Evolutionary conservation across 2,888 invertebrate species (phyloP).

Genomic region (Dolomedes plantarius): DNA sequence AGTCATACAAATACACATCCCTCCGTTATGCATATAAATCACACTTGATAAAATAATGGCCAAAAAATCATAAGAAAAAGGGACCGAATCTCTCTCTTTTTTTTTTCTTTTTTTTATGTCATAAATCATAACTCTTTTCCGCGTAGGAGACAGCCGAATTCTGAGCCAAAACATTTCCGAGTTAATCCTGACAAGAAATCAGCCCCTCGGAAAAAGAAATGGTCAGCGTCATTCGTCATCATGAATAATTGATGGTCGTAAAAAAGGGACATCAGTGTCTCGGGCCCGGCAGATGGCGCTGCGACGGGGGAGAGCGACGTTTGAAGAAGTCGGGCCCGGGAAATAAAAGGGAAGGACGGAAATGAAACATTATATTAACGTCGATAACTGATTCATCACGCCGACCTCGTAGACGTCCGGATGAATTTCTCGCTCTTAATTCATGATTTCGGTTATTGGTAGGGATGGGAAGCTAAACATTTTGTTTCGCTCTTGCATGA

Average conservation of each 20-base stretch:
- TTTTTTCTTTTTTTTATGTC: no score
- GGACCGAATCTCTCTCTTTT: not conserved
- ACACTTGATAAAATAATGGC: no score
- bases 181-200: not conserved
- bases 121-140: not conserved
- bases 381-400: no score
- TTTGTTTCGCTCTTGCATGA: no score
- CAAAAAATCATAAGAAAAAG: not conserved
- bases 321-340: no score
- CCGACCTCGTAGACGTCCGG: no score
- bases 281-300: not conserved
- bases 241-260: not conserved
- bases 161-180: not conserved
- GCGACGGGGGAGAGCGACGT: no score
- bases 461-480: no score
- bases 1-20: not conserved
- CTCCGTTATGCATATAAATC: not conserved
- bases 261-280: not conserved
- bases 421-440: no score
- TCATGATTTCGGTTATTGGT: no score
- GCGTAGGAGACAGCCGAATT: not conserved
- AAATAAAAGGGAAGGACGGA: no score
- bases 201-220: not conserved
- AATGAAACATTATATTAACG: no score
- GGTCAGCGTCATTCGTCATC: not conserved